These are phyloP conservation scores for Magallana nippona DNA, from an alignment of 2,888 invertebrate species.

Conservation along the genomic window DNA sequence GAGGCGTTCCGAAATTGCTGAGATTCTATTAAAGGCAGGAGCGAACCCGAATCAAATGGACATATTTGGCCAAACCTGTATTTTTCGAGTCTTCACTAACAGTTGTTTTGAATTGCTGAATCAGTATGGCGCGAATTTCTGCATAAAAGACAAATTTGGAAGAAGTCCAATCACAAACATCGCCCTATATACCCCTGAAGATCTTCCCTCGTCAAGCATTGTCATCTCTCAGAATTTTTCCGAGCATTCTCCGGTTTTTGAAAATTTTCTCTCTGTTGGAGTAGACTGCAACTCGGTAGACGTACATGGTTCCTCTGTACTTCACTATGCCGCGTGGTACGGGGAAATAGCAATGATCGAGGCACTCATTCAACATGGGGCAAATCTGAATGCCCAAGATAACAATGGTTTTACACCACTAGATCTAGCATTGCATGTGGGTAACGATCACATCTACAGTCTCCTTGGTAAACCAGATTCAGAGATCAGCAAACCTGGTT, in stretches of 20 bases:
- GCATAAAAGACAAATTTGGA: constrained; percentile 43
- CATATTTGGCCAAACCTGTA: constrained; percentile 47
- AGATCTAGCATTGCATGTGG: constrained; percentile 48
- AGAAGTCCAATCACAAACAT: constrained; percentile 30
- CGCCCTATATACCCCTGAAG: constrained; percentile 36
- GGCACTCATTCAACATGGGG: constrained; percentile 32
- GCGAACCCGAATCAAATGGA: constrained; percentile 46
- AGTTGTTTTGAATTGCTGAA: constrained; percentile 40
- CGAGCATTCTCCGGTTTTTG: constrained; percentile 31
- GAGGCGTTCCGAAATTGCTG: constrained; percentile 39
- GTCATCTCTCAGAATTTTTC: constrained; percentile 28
- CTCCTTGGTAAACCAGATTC: constrained; percentile 32
- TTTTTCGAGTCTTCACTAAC: constrained; percentile 39
- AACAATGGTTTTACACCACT: constrained; percentile 41
- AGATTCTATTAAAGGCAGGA: constrained; percentile 44
- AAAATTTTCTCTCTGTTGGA: constrained; percentile 38
- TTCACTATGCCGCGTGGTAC: constrained; percentile 51
- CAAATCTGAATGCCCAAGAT: constrained; percentile 27
- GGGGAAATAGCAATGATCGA: constrained; percentile 23
- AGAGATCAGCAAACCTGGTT: not conserved
- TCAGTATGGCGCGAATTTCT: constrained; percentile 43
- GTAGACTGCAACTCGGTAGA: constrained; percentile 39
- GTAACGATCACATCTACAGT: constrained; percentile 32
- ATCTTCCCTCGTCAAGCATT: constrained; percentile 37
- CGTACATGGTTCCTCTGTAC: constrained; percentile 44